Base-by-base conservation (phyloP, 1,140 invertebrate species). In the Eumaeus atala region DNA sequence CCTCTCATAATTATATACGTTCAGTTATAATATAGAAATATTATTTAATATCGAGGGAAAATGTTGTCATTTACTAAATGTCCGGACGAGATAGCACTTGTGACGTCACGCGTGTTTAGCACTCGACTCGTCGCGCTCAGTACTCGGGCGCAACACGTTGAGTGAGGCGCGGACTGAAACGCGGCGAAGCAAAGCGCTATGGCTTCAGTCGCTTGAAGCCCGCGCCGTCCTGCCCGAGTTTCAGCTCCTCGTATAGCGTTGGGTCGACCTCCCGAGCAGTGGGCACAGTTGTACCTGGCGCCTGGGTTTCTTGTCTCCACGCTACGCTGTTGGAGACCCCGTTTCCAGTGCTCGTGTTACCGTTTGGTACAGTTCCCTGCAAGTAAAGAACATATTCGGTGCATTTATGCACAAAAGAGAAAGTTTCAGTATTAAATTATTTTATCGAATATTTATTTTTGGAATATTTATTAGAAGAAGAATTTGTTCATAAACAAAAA, bases 181-280 rank as follows among this genome's bases (percentile, higher is more conserved):
- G 75, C 71, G 82, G 73, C 52, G 75, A 76, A 70, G 68, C 67
- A 65, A 65, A 69, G 66, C 64, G 77, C 81, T 91, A 92, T 70
- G 91, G 88, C 72, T 92, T 91, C 53, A 94, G 89, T 80, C 92
- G 89, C 80, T 93, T 93, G 87, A 94, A 94, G 64, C 93, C 93
- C 49, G 90, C 93, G 54, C 93, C 93, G 77, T 94, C 92, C 69
- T 93, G 92, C 33, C 93, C 93, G 60, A 94, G 88, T 87, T 93
- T 93, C 66, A 94, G 87, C 85, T 94, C 93, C 87, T 94, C 93
- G 77, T 94, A 94, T 54, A 94, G 84, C 38, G 92, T 91, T 28
- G 93, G 93, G 67, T 93, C 90, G 11, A 93, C 92, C 88, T 94
- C 92, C 50, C 80, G 54, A 0, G 65, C 59, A 0, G 67, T 28